phyloP scores from a whole-genome alignment of 2,888 invertebrate species.

The Acanthosoma haemorrhoidale region DNA sequence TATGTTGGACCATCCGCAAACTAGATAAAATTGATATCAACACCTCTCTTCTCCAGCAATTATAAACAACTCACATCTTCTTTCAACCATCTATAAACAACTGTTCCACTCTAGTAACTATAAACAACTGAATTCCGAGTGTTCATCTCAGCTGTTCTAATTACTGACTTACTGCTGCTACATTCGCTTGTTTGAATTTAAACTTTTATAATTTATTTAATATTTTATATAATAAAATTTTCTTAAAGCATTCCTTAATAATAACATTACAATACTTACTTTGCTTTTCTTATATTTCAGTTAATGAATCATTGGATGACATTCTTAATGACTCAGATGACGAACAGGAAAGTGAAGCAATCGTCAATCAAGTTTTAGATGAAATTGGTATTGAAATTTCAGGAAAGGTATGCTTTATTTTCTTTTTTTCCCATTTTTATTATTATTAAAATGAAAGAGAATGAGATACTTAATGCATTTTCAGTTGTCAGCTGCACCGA shows the following conservation, averaged over 20 bases:
- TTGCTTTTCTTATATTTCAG: conserved; percentile 54
- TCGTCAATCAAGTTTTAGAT: conserved; percentile 87
- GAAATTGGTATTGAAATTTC: conserved; percentile 94
- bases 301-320: conserved; percentile 85
- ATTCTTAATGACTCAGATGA: conserved; percentile 84
- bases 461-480: not conserved
- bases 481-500: conserved; percentile 61
- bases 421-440: not conserved
- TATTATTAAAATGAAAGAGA: not conserved
- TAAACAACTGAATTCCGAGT: no score
- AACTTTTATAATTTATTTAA: no score
- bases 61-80: no score
- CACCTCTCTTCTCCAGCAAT: no score
- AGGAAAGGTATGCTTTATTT: conserved; percentile 61
- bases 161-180: no score
- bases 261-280: conserved; percentile 1
- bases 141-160: not conserved
- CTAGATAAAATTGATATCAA: no score
- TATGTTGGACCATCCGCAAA: no score
- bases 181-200: no score
- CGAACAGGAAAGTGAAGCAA: conserved; percentile 80
- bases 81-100: no score
- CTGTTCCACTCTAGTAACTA: no score
- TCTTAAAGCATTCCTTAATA: not conserved
- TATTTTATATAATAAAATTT: not conserved